Conservation (phyloP, 2,888 invertebrate species). For the Agonopterix alstromeriana region DNA sequence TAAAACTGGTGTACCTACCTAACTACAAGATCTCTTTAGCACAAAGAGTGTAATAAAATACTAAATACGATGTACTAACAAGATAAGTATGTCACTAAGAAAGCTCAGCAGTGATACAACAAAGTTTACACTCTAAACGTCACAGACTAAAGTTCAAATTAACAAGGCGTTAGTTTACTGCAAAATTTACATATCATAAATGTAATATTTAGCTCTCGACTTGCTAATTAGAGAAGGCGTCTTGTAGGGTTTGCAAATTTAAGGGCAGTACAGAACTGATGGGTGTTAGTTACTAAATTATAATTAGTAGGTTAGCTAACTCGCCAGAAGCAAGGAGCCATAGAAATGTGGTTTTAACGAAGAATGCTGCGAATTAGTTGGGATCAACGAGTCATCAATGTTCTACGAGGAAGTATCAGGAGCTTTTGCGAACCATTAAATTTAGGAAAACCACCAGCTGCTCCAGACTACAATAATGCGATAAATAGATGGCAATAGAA, state of each 20-base stretch:
- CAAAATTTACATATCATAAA: constrained; percentile 73
- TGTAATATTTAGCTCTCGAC: constrained; percentile 74
- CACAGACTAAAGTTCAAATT: constrained; percentile 38
- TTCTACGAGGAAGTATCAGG: no score
- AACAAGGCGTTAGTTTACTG: constrained; percentile 30
- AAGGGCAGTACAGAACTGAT: background rate
- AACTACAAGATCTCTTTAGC: no score
- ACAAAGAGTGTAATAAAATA: background rate
- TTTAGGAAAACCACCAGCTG: no score
- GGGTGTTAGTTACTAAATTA: background rate
- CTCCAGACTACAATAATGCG: no score
- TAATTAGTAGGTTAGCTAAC: no score
- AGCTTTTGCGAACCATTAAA: no score
- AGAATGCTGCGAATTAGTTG: no score
- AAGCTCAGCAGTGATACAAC: constrained; percentile 24
- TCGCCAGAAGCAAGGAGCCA: no score
- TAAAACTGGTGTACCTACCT: no score
- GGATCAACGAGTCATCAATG: no score
- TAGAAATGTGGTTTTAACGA: no score
- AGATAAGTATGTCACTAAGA: constrained; percentile 8
- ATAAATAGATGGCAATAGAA: no score
- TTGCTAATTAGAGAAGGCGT: constrained; percentile 72
- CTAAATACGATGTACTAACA: constrained; percentile 1
- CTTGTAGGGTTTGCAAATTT: constrained; percentile 46
- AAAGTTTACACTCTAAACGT: constrained; percentile 29